Evolutionary conservation across 2,797 vertebrate species (phyloP).

Genomic region (Epinephelus awoara): DNA sequence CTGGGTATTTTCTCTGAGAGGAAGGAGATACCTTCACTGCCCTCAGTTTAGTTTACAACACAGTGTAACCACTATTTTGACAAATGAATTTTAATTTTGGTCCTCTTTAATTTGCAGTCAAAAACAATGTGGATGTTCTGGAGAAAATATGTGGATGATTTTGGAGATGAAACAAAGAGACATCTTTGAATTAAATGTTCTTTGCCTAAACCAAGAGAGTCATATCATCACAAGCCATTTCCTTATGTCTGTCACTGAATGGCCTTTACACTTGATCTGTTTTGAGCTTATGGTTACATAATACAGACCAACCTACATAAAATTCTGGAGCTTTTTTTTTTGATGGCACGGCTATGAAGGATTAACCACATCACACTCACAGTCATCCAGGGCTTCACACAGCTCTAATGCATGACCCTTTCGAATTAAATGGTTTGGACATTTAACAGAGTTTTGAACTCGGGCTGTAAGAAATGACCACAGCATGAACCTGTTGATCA

Average conservation of each 20-base stretch:
- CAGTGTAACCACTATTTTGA: neutral
- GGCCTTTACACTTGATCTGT: conserved; percentile 27
- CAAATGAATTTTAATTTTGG: neutral
- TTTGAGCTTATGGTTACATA: conserved; percentile 40
- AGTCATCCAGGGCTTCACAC: conserved; percentile 21
- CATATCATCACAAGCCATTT: neutral
- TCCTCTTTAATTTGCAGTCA: neutral
- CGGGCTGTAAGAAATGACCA: neutral
- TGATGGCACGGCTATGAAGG: conserved; percentile 37
- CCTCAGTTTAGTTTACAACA: conserved; percentile 1
- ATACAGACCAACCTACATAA: conserved; percentile 36
- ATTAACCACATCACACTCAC: conserved; percentile 52
- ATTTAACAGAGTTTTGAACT: neutral
- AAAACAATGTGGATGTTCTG: neutral
- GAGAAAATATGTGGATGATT: neutral
- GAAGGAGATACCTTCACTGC: neutral
- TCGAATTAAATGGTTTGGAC: neutral
- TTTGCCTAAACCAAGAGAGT: neutral
- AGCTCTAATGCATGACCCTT: conserved; percentile 1
- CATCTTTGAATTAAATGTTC: neutral
- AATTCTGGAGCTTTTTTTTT: conserved; percentile 32
- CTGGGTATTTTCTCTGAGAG: conserved; percentile 9
- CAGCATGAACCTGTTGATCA: neutral
- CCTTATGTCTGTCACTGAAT: conserved; percentile 7
- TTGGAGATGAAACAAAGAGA: neutral